Evolutionary conservation across 1,140 invertebrate species (phyloP), one percentile per base, ranked within the genome.

Genomic region (Pollicipes pollicipes): DNA sequence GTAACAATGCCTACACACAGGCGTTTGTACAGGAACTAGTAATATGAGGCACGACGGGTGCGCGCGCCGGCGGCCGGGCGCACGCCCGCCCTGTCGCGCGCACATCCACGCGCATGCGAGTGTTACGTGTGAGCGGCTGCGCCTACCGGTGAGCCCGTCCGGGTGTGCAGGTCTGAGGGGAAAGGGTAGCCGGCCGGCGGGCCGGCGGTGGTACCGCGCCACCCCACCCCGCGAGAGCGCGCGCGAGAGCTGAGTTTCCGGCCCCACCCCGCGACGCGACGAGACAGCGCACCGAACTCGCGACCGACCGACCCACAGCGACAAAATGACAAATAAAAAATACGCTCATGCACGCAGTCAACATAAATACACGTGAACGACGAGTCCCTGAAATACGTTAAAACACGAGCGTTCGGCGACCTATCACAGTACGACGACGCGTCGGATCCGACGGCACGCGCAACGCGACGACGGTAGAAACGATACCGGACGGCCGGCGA

Each of bases 251-350:
- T 35, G n/a, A n/a, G n/a, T n/a, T n/a, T n/a, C n/a, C n/a, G n/a
- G n/a, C n/a, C n/a, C n/a, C n/a, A n/a, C n/a, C n/a, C n/a, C n/a
- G n/a, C n/a, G n/a, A n/a, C n/a, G n/a, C n/a, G n/a, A n/a, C n/a
- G n/a, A n/a, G n/a, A n/a, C n/a, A n/a, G n/a, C n/a, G n/a, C n/a
- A n/a, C n/a, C n/a, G n/a, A n/a, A n/a, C n/a, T n/a, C n/a, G n/a
- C n/a, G n/a, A n/a, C n/a, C n/a, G n/a, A n/a, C n/a, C n/a, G n/a
- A n/a, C n/a, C n/a, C n/a, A n/a, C n/a, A n/a, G n/a, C 35, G 45
- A 58, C 45, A 58, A 58, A 58, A 58, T 58, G 45, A 58, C 45
- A 58, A 58, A 58, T 58, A 58, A 58, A 58, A 58, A 58, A 21
- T 21, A 58, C 45, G 45, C 24, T 58, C 45, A 58, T 58, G 45